Evolutionary conservation across 1,140 invertebrate genomes (phyloP).

Genomic region (Artemia franciscana): DNA sequence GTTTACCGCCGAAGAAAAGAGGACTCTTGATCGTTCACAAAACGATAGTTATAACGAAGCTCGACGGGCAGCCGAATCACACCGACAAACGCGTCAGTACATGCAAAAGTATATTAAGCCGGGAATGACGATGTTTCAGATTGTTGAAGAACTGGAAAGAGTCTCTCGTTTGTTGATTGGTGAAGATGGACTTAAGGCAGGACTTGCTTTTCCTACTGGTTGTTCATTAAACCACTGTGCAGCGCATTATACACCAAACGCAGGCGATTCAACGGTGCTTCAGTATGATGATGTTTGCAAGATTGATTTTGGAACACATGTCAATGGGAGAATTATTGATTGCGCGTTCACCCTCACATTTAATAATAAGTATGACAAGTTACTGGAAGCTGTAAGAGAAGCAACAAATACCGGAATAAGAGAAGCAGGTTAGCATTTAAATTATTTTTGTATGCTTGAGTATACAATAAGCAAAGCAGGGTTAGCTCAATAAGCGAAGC

Average conservation of each 20-base stretch:
- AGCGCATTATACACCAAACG: conserved; percentile 98
- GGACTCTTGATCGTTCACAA: conserved; percentile 28
- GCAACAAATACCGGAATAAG: conserved; percentile 90
- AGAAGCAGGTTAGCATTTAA: conserved; percentile 14
- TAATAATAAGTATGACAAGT: conserved; percentile 84
- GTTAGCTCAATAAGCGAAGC: too few relatives aligned
- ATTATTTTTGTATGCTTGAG: conserved; percentile 12
- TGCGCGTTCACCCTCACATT: conserved; percentile 95
- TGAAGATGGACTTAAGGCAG: conserved; percentile 85
- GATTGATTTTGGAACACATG: conserved; percentile 98
- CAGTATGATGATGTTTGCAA: conserved; percentile 94
- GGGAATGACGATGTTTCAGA: conserved; percentile 97
- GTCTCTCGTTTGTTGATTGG: conserved; percentile 73
- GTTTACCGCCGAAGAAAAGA: conserved; percentile 73
- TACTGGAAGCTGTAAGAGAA: conserved; percentile 86
- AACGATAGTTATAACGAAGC: conserved; percentile 80
- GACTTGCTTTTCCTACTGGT: conserved; percentile 94
- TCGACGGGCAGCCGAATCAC: conserved; percentile 84
- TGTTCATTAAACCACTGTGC: conserved; percentile 96
- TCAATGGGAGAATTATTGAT: conserved; percentile 92
- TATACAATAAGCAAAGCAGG: too few relatives aligned
- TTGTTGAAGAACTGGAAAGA: conserved; percentile 87
- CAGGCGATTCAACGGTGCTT: conserved; percentile 83
- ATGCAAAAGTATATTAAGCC: conserved; percentile 81
- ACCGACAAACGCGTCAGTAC: conserved; percentile 78